Evolutionary conservation across 2,888 invertebrate genomes (phyloP).

Genomic region (Notodonta dromedarius): DNA sequence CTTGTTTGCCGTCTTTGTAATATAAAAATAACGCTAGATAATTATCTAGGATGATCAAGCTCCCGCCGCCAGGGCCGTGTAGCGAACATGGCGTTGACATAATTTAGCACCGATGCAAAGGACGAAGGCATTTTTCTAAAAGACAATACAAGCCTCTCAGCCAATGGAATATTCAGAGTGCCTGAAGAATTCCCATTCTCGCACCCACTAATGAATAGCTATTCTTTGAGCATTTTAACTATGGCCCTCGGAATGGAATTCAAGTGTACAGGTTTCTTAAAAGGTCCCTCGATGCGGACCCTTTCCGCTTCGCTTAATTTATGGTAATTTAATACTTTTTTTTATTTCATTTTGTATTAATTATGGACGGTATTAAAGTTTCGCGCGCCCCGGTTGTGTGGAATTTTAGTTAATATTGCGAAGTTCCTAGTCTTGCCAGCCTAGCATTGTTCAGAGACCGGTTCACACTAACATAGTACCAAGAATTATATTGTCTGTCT

Average conservation of each 20-base stretch:
- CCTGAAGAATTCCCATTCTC: constrained; percentile 83
- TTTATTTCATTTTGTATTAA: constrained; percentile 77
- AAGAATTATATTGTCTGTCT: constrained; percentile 1
- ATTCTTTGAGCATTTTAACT: constrained; percentile 84
- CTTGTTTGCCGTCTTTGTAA: too few species aligned
- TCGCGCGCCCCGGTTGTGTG: constrained; percentile 51
- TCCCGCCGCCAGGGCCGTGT: constrained; percentile 37
- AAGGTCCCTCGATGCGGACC: constrained; percentile 79
- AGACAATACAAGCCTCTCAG: constrained; percentile 78
- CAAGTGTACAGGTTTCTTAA: constrained; percentile 82
- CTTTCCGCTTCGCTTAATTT: constrained; percentile 81
- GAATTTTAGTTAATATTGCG: constrained; percentile 38
- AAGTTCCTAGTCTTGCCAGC: constrained; percentile 16
- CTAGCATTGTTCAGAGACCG: constrained; percentile 7
- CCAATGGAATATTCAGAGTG: constrained; percentile 80
- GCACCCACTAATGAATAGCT: constrained; percentile 84
- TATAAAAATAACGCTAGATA: constrained; percentile 53
- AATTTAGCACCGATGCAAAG: constrained; percentile 72
- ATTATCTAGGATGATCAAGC: constrained; percentile 67
- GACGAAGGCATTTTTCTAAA: constrained; percentile 76
- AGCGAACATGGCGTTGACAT: constrained; percentile 63
- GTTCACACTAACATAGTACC: constrained; percentile 2
- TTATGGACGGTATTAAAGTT: constrained; percentile 71
- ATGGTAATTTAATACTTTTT: constrained; percentile 64
- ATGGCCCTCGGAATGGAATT: constrained; percentile 81